phyloP scores from a whole-genome alignment of 2,888 invertebrate species.

The Automeris io region DNA sequence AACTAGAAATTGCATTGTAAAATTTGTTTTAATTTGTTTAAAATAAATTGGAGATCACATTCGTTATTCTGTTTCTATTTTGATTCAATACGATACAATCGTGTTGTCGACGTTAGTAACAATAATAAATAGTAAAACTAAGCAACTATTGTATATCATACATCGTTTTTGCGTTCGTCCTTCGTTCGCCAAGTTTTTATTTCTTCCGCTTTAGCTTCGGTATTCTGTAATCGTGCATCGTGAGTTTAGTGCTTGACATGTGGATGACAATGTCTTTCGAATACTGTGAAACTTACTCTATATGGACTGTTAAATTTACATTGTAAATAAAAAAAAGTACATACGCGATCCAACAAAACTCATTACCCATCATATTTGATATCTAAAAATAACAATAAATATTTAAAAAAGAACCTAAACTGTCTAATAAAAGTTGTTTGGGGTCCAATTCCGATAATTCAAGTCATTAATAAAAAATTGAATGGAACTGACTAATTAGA shows the following conservation, averaged over 20 bases:
- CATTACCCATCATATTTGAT: too few species aligned
- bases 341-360: too few species aligned
- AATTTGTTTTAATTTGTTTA: conserved; percentile 13
- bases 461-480: too few species aligned
- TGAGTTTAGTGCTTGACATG: conserved; percentile 50
- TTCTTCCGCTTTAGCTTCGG: conserved; percentile 72
- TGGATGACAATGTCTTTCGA: conserved; percentile 14
- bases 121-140: conserved; percentile 62
- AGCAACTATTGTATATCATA: conserved; percentile 65
- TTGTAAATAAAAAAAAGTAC: too few species aligned
- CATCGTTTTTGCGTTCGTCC: conserved; percentile 54
- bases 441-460: too few species aligned
- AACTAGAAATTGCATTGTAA: neutral
- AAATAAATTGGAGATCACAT: conserved; percentile 33
- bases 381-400: too few species aligned
- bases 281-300: conserved; percentile 19
- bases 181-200: conserved; percentile 49
- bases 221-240: conserved; percentile 69
- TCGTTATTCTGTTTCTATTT: neutral
- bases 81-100: conserved; percentile 13
- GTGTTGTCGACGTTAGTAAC: conserved; percentile 21
- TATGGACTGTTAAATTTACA: neutral
- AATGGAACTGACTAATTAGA: too few species aligned
- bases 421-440: too few species aligned
- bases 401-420: too few species aligned